Evolutionary conservation across 2,888 invertebrate species (phyloP).

Genomic region (Autographa pulchrina): DNA sequence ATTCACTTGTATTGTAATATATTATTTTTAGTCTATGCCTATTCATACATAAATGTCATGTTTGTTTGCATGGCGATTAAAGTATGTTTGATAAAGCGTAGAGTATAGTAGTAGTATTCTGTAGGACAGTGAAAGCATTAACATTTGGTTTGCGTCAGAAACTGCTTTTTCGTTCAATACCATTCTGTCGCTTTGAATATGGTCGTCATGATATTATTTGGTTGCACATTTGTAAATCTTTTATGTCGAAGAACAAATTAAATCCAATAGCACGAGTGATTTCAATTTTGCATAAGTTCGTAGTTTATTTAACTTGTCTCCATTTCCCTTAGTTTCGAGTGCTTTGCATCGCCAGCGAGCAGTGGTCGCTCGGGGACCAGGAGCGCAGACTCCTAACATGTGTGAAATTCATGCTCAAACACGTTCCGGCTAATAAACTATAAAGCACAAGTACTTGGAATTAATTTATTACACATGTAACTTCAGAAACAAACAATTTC

Average conservation of each 20-base stretch:
- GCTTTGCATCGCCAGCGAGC: neutral
- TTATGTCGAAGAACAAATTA: neutral
- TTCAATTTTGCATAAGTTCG: conserved; percentile 7
- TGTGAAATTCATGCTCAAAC: neutral
- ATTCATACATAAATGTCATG: too few species aligned
- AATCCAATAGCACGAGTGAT: neutral
- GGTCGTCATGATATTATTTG: too few species aligned
- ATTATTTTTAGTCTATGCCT: too few species aligned
- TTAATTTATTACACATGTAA: neutral
- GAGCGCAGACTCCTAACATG: conserved; percentile 10
- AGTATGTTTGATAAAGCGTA: too few species aligned
- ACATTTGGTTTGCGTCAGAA: too few species aligned
- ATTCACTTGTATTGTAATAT: too few species aligned
- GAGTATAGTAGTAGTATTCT: too few species aligned
- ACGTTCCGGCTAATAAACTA: neutral
- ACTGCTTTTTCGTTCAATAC: too few species aligned
- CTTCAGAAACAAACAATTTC: neutral
- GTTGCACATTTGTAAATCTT: neutral
- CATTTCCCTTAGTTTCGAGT: conserved; percentile 6
- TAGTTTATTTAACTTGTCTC: conserved; percentile 14
- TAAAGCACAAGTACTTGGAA: neutral
- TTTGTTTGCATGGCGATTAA: too few species aligned
- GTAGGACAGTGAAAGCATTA: too few species aligned
- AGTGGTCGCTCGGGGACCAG: conserved; percentile 5
- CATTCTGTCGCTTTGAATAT: too few species aligned